Conservation (phyloP, 2,888 invertebrate genomes). For the Leptopterna dolabrata region DNA sequence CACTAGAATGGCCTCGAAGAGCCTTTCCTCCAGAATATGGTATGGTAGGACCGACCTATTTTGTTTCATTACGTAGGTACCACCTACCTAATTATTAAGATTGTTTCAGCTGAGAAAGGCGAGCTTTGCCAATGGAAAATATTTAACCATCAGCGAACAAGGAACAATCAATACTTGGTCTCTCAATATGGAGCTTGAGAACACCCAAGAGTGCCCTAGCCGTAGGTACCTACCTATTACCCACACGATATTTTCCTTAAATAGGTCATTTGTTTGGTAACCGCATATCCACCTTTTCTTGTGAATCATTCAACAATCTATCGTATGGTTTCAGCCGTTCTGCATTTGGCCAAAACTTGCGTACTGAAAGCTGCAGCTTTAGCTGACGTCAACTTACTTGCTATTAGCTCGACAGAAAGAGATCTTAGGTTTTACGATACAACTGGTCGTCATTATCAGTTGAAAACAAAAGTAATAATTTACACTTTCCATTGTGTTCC, state of each 20-base stretch:
- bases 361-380: constrained; percentile 80
- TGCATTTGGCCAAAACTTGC: constrained; percentile 74
- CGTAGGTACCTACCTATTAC: constrained; percentile 42
- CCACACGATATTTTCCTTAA: too few species aligned
- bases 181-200: constrained; percentile 55
- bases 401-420: constrained; percentile 80
- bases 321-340: constrained; percentile 69
- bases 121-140: constrained; percentile 54
- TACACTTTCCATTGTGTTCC: too few species aligned
- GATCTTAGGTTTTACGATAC: constrained; percentile 86
- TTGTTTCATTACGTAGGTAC: too few species aligned
- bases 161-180: constrained; percentile 56
- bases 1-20: too few species aligned
- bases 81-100: too few species aligned
- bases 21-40: too few species aligned
- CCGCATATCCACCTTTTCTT: too few species aligned
- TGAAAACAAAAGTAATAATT: constrained; percentile 40
- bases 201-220: constrained; percentile 36
- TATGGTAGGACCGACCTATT: too few species aligned
- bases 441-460: constrained; percentile 65
- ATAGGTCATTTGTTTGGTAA: too few species aligned
- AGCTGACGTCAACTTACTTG: constrained; percentile 82
- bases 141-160: constrained; percentile 53
- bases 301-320: too few species aligned
- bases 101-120: constrained; percentile 47